Evolutionary conservation across 2,797 vertebrate species (phyloP), one percentile per base, ranked within the genome.

Genomic region (Bucorvus abyssinicus): DNA sequence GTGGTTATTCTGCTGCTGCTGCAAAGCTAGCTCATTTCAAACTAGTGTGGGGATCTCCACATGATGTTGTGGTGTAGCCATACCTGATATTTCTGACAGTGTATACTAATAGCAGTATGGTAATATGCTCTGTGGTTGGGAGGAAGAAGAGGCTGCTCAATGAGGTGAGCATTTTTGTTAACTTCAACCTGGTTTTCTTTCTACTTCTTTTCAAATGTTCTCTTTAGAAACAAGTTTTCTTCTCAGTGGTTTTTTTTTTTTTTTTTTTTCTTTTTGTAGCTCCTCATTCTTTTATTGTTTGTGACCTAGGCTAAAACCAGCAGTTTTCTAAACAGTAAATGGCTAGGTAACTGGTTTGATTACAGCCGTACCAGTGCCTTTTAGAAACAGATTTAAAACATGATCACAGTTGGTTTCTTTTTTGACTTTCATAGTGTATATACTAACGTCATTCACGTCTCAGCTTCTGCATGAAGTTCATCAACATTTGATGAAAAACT

Each of bases 21-120:
- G 57, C 89, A 80, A 52, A 84, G 59, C n/a, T 79, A 49, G 57
- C 42, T 86, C 19, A 2, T 44, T 53, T 88, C 34, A 61, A 5
- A 45, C 32, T 40, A 0, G 0, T 5, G 0, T 57, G 79, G 50
- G 57, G 29, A 19, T 55, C 34, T 74, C 45, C 12, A 26, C 1
- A 1, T 56, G 77, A 40, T 70, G 12, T 5, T 78, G 64, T 29
- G 56, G 57, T 87, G 29, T 84, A 61, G 73, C 79, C 17, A 8
- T 80, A 55, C 17, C 61, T 71, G 57, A 0, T 60, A 13, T 55
- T 91, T 91, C 59, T 81, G 26, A 34, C 19, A 24, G 30, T 6
- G 36, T 63, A 5, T 56, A 8, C 26, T 55, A 61, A 81, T 36
- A 70, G 63, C 22, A 38, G 6, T 18, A 34, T 17, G 32, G n/a